Percentiles rank a stretch among this genome's conserved stretches.
phyloP scores from a whole-genome alignment of 2,113 vertebrate species.

The Caretta caretta region DNA sequence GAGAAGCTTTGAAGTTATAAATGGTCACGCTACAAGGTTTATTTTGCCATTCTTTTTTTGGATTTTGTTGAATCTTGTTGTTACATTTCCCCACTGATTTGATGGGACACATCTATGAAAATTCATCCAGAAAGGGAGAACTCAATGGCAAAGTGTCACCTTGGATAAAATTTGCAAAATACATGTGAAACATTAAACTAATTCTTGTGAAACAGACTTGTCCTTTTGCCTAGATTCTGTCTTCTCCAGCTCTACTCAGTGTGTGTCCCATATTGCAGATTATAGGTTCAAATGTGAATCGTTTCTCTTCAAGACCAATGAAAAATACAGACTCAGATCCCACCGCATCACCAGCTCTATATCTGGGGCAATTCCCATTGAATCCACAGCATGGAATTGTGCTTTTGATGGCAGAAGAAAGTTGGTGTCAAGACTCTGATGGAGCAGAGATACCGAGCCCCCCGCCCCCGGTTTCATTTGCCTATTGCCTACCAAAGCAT shows the following conservation, averaged over 20 bases:
- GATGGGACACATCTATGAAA: fast-evolving
- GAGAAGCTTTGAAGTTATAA: neutral
- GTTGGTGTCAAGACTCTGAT: neutral
- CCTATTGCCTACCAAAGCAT: neutral
- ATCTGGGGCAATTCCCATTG: neutral
- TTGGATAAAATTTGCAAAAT: neutral
- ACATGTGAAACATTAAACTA: neutral
- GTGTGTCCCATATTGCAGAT: fast-evolving
- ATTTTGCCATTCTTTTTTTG: neutral
- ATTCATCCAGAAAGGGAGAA: neutral
- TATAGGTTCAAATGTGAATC: fast-evolving
- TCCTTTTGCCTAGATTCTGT: neutral
- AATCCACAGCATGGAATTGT: fast-evolving
- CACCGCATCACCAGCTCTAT: neutral
- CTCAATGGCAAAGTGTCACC: neutral
- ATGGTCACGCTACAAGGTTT: neutral
- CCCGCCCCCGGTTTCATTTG: neutral
- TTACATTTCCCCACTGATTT: fast-evolving
- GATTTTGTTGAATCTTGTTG: neutral
- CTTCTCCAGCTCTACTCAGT: neutral
- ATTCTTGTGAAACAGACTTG: neutral
- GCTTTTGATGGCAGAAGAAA: neutral
- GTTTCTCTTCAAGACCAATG: neutral
- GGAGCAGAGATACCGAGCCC: neutral
- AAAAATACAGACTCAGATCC: neutral